phyloP scores from a whole-genome alignment of 2,797 vertebrate genomes.

The Chelonia mydas region DNA sequence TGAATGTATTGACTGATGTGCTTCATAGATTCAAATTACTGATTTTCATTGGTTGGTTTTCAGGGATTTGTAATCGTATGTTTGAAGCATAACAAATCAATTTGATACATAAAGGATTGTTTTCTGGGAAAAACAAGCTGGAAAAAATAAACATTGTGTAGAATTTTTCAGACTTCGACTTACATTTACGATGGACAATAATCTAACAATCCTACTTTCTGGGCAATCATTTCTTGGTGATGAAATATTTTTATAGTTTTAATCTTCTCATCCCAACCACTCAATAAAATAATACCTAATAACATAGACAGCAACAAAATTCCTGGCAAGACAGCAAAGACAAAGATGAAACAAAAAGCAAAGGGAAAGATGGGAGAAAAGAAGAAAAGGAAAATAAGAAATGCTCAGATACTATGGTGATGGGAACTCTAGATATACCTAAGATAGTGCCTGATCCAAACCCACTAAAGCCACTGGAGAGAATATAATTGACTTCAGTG shows the following conservation, averaged over 20 bases:
- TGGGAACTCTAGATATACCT: not conserved
- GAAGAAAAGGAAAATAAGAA: not conserved
- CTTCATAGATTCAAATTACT: slow-evolving; percentile 80
- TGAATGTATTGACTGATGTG: slow-evolving; percentile 79
- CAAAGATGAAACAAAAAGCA: not conserved
- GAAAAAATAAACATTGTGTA: not conserved
- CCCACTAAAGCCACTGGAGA: not conserved
- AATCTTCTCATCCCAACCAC: not conserved
- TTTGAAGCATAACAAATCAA: slow-evolving; percentile 55
- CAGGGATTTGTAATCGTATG: slow-evolving; percentile 73
- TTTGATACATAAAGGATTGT: slow-evolving; percentile 23
- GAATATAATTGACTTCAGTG: not conserved
- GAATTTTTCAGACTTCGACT: slow-evolving; percentile 14
- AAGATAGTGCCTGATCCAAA: not conserved
- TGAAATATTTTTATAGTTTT: not conserved
- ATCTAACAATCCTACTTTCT: not conserved
- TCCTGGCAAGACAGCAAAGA: not conserved
- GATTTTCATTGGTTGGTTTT: slow-evolving; percentile 72
- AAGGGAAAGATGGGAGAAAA: not conserved
- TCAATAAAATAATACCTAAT: not conserved
- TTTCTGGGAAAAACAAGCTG: slow-evolving; percentile 7
- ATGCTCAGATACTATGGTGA: not conserved
- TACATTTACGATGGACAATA: not conserved
- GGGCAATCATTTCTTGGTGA: not conserved
- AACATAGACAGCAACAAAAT: not conserved